Evolutionary conservation across 2,113 vertebrate genomes (phyloP), one percentile per base, ranked within the genome.

Genomic region (Sula dactylatra): DNA sequence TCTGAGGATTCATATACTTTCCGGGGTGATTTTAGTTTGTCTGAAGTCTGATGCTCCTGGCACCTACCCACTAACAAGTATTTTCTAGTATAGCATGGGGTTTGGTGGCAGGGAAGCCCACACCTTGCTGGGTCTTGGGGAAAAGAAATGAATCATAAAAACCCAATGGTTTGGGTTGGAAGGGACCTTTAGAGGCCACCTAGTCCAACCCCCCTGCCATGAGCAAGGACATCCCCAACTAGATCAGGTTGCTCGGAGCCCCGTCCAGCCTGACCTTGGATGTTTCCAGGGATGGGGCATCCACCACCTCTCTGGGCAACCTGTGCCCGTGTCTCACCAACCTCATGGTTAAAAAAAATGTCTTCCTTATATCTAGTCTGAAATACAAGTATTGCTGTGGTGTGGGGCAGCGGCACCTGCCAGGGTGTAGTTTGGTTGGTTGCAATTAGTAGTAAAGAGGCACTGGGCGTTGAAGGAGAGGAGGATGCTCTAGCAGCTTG

Each of bases 311-410:
- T 36, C 55, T 17, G 42, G 42, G 34, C 34, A 36, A 6, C 56
- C 15, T 6, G 42, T 1, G 26, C 34, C 44, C 24, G 56, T 0
- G 74, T 3, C 4, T 61, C 34, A 5, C 44, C 34, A 49, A 15
- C 34, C n/a, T 47, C 34, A 24, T 2, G 0, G 1, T 36, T n/a
- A n/a, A n/a, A 22, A 77, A 47, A n/a, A 21, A 36, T 59, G 3
- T 40, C 15, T 62, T 26, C 69, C 5, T 59, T 22, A 14, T 5
- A 19, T 34, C 36, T 21, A 21, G 24, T n/a, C 36, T 54, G 47
- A 54, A 52, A 24, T 15, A 66, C n/a, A 18, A 0, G 1, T 66
- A 13, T 65, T 38, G 61, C 24, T 58, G 36, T 45, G 27, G 55
- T 18, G 55, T 31, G 42, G 61, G 71, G 52, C 61, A 58, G 61